These are phyloP conservation scores for Epirrhoe tristata DNA, from an alignment of 2,888 invertebrate species.

Conservation along the genomic window DNA sequence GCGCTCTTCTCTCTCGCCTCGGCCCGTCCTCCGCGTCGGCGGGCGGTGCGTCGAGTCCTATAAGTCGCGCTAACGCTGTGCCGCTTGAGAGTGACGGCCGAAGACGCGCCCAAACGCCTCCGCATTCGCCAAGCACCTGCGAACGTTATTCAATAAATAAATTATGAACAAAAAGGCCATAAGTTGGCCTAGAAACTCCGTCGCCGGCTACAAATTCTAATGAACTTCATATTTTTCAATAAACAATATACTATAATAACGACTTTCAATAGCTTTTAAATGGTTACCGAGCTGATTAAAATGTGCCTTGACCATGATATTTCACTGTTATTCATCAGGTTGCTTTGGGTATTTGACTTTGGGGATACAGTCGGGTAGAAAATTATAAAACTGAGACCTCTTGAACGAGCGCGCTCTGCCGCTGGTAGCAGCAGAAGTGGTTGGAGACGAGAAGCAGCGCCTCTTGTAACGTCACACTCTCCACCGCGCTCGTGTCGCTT, in stretches of 20 bases:
- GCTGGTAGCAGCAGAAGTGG: conserved; percentile 94
- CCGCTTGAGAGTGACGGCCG: conserved; percentile 89
- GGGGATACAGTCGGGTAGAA: not conserved
- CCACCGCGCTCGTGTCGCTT: conserved; percentile 91
- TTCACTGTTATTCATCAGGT: too few relatives aligned
- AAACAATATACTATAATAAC: too few relatives aligned
- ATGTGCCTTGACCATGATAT: too few relatives aligned
- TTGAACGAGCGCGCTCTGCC: conserved; percentile 83
- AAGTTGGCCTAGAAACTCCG: too few relatives aligned
- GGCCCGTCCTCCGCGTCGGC: conserved; percentile 89
- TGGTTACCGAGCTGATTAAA: too few relatives aligned
- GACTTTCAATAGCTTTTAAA: too few relatives aligned
- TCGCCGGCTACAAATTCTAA: too few relatives aligned
- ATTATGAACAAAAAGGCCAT: too few relatives aligned
- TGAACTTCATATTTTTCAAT: too few relatives aligned
- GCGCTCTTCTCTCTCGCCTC: conserved; percentile 86
- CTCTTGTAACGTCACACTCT: conserved; percentile 92
- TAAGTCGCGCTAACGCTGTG: conserved; percentile 86
- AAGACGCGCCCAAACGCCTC: conserved; percentile 88
- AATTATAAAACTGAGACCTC: conserved; percentile 17
- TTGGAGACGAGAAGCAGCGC: conserved; percentile 93
- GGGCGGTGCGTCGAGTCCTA: conserved; percentile 88
- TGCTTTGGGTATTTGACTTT: too few relatives aligned
- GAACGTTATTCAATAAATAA: not conserved
- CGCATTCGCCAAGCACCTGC: conserved; percentile 80